These are phyloP conservation scores for Cirrhinus molitorella DNA, from an alignment of 2,797 vertebrate genomes.

Conservation along the genomic window DNA sequence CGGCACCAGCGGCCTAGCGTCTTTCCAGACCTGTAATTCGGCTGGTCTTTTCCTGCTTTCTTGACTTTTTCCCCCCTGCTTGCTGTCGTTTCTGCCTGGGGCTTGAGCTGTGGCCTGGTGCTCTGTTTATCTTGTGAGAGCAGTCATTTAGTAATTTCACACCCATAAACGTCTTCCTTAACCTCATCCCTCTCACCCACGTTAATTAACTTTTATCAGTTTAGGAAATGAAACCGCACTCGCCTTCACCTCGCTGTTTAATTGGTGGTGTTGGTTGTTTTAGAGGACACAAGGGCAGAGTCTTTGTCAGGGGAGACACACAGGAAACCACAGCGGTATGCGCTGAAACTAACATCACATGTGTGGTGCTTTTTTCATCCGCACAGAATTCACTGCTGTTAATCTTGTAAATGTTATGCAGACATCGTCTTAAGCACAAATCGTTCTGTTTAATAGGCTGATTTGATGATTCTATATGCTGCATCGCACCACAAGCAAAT, in stretches of 20 bases:
- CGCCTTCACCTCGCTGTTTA: constrained; percentile 40
- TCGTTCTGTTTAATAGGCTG: constrained; percentile 45
- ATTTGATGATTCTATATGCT: constrained; percentile 59
- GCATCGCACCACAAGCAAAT: constrained; percentile 47
- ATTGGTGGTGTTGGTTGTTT: constrained; percentile 48
- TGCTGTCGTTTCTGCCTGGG: constrained; percentile 56
- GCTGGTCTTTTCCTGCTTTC: constrained; percentile 34
- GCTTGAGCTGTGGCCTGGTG: constrained; percentile 50
- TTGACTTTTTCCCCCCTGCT: constrained; percentile 32
- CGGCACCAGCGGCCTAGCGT: constrained; percentile 49
- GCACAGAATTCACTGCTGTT: constrained; percentile 31
- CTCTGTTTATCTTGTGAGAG: constrained; percentile 62
- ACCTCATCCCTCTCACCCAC: constrained; percentile 55
- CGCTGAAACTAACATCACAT: constrained; percentile 37
- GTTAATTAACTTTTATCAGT: constrained; percentile 67
- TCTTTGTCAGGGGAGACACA: constrained; percentile 35
- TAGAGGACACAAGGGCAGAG: constrained; percentile 37
- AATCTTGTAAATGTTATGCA: constrained; percentile 50
- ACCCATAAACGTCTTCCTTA: constrained; percentile 60
- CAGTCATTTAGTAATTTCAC: constrained; percentile 65
- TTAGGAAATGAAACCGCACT: constrained; percentile 62
- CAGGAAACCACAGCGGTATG: constrained; percentile 36
- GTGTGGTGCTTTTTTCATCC: constrained; percentile 22
- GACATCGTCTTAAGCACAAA: constrained; percentile 8
- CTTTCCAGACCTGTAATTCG: constrained; percentile 63